phyloP scores from a whole-genome alignment of 2,888 invertebrate genomes.

The Ceraclea dissimilis region DNA sequence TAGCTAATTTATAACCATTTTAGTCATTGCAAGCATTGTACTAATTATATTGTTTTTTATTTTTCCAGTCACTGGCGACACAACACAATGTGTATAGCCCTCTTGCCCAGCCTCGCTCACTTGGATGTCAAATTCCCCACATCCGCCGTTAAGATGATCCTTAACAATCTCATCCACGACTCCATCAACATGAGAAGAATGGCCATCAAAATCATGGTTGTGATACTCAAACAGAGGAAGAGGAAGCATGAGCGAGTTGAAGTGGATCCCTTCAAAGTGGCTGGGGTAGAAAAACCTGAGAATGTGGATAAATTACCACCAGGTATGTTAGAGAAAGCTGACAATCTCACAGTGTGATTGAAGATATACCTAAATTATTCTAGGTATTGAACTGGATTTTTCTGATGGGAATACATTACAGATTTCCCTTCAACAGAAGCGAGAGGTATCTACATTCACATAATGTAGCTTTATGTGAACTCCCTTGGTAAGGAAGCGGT shows the following conservation, averaged over 20 bases:
- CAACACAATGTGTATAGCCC: constrained; percentile 63
- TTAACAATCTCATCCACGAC: constrained; percentile 63
- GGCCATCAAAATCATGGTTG: constrained; percentile 54
- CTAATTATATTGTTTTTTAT: too few relatives aligned
- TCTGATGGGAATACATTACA: too few relatives aligned
- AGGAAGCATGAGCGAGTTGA: constrained; percentile 51
- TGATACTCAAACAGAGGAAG: constrained; percentile 66
- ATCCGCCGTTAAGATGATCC: constrained; percentile 55
- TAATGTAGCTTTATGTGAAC: too few relatives aligned
- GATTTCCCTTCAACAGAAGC: too few relatives aligned
- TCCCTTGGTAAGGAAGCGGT: too few relatives aligned
- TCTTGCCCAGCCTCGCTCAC: constrained; percentile 65
- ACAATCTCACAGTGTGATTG: background rate
- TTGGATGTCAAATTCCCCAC: constrained; percentile 59
- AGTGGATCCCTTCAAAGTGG: constrained; percentile 49
- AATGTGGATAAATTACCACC: constrained; percentile 31
- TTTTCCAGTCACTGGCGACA: constrained; percentile 76
- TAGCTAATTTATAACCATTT: too few relatives aligned
- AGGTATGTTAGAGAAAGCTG: constrained; percentile 29
- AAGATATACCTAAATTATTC: too few relatives aligned
- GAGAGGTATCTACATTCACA: too few relatives aligned
- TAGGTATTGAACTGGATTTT: too few relatives aligned
- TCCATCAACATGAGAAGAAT: constrained; percentile 71
- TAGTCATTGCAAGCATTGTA: too few relatives aligned
- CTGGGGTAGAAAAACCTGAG: constrained; percentile 34